These are phyloP conservation scores for Myripristis murdjan DNA, from an alignment of 2,797 vertebrate species.

Conservation along the genomic window DNA sequence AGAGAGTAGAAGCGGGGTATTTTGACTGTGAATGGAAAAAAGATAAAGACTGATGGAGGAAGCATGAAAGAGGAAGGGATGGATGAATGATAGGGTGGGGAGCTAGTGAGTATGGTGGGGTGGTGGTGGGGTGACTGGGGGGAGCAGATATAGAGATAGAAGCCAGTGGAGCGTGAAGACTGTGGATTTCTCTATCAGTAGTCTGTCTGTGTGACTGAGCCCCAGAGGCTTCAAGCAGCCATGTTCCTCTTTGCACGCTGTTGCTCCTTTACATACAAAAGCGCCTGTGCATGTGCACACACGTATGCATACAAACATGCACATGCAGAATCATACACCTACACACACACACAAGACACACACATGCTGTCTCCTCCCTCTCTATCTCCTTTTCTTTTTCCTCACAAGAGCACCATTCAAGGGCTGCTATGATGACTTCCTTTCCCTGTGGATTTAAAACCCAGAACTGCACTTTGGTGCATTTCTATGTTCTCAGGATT, in stretches of 20 bases:
- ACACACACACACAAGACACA: constrained; percentile 26
- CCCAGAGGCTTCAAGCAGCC: constrained; percentile 48
- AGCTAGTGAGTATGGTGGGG: constrained; percentile 30
- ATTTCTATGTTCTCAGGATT: constrained; percentile 22
- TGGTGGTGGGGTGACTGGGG: too few species aligned
- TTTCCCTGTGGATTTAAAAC: constrained; percentile 1
- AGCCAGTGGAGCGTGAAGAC: constrained; percentile 68
- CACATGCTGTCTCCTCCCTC: constrained; percentile 13
- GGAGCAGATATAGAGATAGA: constrained; percentile 64
- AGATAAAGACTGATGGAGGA: constrained; percentile 40
- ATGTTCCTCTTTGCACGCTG: constrained; percentile 49
- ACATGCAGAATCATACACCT: too few species aligned
- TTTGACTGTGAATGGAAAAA: constrained; percentile 46
- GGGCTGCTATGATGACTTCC: background rate
- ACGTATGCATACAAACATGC: background rate
- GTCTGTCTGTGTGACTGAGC: constrained; percentile 65
- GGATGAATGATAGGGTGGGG: constrained; percentile 20
- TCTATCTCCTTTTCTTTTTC: background rate
- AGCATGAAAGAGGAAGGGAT: constrained; percentile 41
- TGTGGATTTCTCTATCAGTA: constrained; percentile 79
- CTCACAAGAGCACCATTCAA: background rate
- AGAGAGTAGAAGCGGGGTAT: constrained; percentile 25
- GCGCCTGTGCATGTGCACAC: background rate
- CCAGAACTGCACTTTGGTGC: constrained; percentile 9
- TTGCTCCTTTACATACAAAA: constrained; percentile 3